Conservation (phyloP, 2,113 vertebrate species). For the Tor tambroides region DNA sequence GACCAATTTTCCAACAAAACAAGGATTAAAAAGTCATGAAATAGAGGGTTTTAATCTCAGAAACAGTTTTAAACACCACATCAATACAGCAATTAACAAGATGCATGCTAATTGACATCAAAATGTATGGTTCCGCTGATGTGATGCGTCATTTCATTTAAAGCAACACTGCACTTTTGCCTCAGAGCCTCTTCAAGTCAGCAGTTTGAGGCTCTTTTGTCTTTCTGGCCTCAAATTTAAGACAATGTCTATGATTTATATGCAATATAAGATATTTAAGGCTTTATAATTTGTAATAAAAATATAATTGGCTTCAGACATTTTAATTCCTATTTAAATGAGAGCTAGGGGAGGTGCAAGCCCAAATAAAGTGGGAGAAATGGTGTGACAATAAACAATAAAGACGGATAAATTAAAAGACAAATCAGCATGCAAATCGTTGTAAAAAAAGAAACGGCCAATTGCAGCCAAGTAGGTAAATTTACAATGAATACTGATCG, state of each 20-base stretch:
- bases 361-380: background rate
- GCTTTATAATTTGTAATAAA: background rate
- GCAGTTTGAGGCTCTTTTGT: background rate
- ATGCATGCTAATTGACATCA: background rate
- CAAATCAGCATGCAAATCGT: background rate
- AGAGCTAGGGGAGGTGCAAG: background rate
- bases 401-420: background rate
- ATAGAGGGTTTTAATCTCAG: background rate
- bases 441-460: background rate
- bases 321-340: background rate
- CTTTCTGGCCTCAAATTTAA: background rate
- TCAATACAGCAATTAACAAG: background rate
- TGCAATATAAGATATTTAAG: background rate
- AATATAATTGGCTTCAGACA: background rate
- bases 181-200: background rate
- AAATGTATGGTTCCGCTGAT: background rate
- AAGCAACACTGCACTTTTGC: background rate
- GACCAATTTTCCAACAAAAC: background rate
- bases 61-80: background rate
- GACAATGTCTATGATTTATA: background rate
- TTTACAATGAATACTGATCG: background rate
- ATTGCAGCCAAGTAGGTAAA: background rate
- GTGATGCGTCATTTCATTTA: background rate
- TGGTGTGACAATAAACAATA: background rate
- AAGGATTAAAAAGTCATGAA: background rate